Evolutionary conservation across 1,140 invertebrate species (phyloP).

Genomic region (Rhagoletis pomonella): DNA sequence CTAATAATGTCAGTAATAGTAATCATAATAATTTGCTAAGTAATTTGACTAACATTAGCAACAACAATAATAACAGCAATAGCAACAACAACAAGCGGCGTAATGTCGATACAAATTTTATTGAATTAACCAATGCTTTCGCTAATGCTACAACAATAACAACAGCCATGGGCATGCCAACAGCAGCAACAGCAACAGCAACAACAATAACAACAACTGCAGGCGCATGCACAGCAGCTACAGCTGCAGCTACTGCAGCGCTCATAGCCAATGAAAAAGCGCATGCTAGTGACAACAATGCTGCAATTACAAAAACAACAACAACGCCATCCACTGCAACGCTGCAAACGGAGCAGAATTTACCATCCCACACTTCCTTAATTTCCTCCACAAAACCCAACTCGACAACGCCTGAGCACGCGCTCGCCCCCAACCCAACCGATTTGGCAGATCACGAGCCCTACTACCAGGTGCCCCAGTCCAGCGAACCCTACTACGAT

Average conservation of each 20-base stretch:
- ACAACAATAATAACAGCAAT: slow-evolving; percentile 20
- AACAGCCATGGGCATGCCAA: slow-evolving; percentile 54
- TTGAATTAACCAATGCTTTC: slow-evolving; percentile 57
- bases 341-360: neutral
- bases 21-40: slow-evolving; percentile 12
- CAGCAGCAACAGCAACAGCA: slow-evolving; percentile 43
- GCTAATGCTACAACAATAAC: slow-evolving; percentile 56
- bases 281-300: slow-evolving; percentile 10
- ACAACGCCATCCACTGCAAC: slow-evolving; percentile 19
- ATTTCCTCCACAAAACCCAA: neutral
- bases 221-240: neutral
- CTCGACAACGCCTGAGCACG: neutral
- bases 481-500: slow-evolving; percentile 72
- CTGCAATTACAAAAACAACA: slow-evolving; percentile 39
- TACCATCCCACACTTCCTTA: neutral
- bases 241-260: neutral
- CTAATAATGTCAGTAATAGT: neutral
- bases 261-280: neutral
- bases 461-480: slow-evolving; percentile 72
- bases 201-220: neutral
- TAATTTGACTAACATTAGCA: slow-evolving; percentile 52
- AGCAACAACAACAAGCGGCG: slow-evolving; percentile 55
- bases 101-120: slow-evolving; percentile 51
- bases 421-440: neutral
- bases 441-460: slow-evolving; percentile 60